Conservation (phyloP, 2,113 vertebrate species). For the Ameiurus melas region DNA sequence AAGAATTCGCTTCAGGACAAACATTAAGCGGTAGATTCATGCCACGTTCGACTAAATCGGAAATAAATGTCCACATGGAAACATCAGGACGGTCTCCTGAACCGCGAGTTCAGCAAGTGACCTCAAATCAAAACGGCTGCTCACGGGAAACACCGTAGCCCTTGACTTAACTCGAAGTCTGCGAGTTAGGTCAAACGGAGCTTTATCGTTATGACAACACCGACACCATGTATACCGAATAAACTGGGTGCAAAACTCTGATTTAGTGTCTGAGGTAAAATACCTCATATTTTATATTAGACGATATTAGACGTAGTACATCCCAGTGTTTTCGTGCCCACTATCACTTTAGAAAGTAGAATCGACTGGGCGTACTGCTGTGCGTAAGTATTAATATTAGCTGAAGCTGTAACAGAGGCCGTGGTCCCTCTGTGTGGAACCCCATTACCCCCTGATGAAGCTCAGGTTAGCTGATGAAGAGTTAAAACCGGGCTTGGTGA, state of each 20-base stretch:
- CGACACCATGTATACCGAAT: too few species aligned
- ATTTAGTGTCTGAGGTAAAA: background rate
- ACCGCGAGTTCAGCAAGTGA: background rate
- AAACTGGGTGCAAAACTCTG: background rate
- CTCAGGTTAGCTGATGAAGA: slow-evolving; percentile 34
- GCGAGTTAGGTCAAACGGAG: too few species aligned
- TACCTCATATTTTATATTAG: too few species aligned
- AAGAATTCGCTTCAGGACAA: too few species aligned
- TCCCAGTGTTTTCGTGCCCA: background rate
- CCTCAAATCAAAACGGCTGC: background rate
- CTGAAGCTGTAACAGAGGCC: background rate
- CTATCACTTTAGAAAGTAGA: background rate
- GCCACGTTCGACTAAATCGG: background rate
- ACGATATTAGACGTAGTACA: background rate
- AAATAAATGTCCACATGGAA: background rate
- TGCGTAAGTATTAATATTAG: background rate
- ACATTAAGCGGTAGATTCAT: background rate
- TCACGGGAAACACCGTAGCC: too few species aligned
- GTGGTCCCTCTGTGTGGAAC: slow-evolving; percentile 11
- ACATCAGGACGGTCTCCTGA: background rate
- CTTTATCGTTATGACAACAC: too few species aligned
- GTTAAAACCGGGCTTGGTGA: background rate
- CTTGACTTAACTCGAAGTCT: too few species aligned
- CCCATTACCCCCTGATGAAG: slow-evolving; percentile 44
- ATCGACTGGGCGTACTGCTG: background rate